phyloP scores from a whole-genome alignment of 2,113 vertebrate genomes.

The Aepyceros melampus region DNA sequence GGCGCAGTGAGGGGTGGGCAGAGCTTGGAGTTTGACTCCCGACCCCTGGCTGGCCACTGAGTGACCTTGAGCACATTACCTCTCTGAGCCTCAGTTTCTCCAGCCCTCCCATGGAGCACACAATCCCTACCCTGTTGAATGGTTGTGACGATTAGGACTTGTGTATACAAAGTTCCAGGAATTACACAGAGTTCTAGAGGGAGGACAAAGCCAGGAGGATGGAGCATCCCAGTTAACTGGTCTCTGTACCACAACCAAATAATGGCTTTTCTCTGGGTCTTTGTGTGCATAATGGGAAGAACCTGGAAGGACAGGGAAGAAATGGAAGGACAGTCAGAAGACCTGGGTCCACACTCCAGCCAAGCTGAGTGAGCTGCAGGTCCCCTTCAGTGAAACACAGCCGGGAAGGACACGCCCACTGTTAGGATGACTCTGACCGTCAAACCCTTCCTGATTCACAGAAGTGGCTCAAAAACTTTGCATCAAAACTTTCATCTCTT shows the following conservation, averaged over 20 bases:
- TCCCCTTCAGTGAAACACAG: not conserved
- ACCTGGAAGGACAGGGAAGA: not conserved
- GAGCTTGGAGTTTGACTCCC: not conserved
- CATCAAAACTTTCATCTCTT: not conserved
- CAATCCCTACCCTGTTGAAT: not conserved
- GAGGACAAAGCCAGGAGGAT: not conserved
- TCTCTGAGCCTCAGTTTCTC: not conserved
- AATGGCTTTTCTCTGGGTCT: not conserved
- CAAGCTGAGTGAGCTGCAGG: not conserved
- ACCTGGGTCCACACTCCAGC: not conserved
- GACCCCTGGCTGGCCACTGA: not conserved
- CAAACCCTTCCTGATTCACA: not conserved
- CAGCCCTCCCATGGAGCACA: not conserved
- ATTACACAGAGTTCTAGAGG: not conserved
- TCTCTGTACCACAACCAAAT: not conserved
- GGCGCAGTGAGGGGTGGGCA: accelerated
- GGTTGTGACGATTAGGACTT: not conserved
- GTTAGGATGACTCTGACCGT: too few relatives aligned
- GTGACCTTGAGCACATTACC: not conserved
- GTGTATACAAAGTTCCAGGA: not conserved
- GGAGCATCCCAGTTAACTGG: not conserved
- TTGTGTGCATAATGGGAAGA: not conserved
- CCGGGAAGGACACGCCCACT: not conserved
- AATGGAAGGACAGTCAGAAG: not conserved
- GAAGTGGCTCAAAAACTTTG: not conserved